Percentiles rank a stretch among this genome's conserved stretches.
phyloP scores from a whole-genome alignment of 2,113 vertebrate genomes.

The Equus quagga region DNA sequence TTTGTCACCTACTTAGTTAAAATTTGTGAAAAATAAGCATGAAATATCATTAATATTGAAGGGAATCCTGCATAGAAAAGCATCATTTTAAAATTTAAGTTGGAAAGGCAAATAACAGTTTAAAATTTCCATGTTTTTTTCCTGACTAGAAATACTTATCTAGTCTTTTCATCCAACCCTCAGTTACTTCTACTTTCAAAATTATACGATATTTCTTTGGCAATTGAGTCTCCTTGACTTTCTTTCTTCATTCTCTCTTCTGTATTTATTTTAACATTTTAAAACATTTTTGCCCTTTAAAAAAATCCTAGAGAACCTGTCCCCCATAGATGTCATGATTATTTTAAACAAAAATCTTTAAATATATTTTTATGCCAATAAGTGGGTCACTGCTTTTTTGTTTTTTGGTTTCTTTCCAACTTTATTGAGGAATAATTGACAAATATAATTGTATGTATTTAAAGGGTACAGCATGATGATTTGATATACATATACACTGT shows the following conservation, averaged over 20 bases:
- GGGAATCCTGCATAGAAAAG: neutral
- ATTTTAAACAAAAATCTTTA: slow-evolving; percentile 52
- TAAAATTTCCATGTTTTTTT: neutral
- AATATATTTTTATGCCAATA: slow-evolving; percentile 20
- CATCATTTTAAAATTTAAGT: neutral
- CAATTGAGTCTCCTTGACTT: neutral
- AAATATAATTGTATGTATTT: neutral
- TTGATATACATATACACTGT: neutral
- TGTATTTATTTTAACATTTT: slow-evolving; percentile 28
- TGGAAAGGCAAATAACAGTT: neutral
- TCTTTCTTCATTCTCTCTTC: neutral
- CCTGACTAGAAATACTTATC: neutral
- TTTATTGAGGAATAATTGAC: neutral
- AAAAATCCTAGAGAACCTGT: neutral
- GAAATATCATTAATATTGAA: neutral
- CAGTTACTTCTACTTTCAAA: neutral
- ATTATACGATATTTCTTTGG: neutral
- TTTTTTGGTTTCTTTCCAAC: neutral
- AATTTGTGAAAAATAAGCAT: neutral
- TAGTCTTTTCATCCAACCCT: neutral
- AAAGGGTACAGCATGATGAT: neutral
- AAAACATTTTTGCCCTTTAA: neutral
- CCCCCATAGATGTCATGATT: neutral
- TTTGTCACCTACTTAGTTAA: neutral
- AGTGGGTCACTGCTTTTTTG: neutral